These are phyloP conservation scores for Platysternon megacephalum DNA, from an alignment of 2,113 vertebrate genomes.

Conservation along the genomic window DNA sequence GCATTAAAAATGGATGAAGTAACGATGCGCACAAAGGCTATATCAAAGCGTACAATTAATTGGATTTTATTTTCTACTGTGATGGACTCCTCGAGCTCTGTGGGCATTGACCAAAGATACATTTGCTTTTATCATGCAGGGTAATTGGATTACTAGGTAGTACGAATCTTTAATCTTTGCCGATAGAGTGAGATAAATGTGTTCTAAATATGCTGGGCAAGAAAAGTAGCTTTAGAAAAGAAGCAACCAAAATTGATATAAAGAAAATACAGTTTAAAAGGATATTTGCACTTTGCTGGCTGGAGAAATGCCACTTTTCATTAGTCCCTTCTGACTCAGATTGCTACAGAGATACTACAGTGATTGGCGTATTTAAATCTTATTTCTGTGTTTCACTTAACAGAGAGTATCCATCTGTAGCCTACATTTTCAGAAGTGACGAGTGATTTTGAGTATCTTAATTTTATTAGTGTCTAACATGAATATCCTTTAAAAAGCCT, in stretches of 20 bases:
- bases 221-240: slow-evolving; percentile 61
- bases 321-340: not conserved
- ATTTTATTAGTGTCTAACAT: not conserved
- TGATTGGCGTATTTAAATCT: not conserved
- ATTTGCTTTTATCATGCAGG: slow-evolving; percentile 67
- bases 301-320: not conserved
- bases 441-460: not conserved
- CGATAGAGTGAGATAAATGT: slow-evolving; percentile 72
- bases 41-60: slow-evolving; percentile 72
- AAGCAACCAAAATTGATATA: slow-evolving; percentile 18
- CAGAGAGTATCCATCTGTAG: not conserved
- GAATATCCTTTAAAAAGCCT: not conserved
- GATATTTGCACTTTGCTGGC: slow-evolving; percentile 13
- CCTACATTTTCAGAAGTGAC: not conserved
- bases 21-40: slow-evolving; percentile 50
- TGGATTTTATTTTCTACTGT: slow-evolving; percentile 70
- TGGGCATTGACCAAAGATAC: slow-evolving; percentile 66
- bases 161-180: slow-evolving; percentile 74
- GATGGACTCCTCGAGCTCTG: slow-evolving; percentile 67
- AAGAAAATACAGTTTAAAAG: slow-evolving; percentile 17
- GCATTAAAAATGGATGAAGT: slow-evolving; percentile 55
- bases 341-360: not conserved
- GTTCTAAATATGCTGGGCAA: slow-evolving; percentile 58
- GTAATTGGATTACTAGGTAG: slow-evolving; percentile 75
- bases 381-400: not conserved